Percentiles rank a stretch among this genome's conserved stretches.
These are phyloP conservation scores for Oxyura jamaicensis DNA, from an alignment of 2,113 vertebrate genomes.

Conservation along the genomic window DNA sequence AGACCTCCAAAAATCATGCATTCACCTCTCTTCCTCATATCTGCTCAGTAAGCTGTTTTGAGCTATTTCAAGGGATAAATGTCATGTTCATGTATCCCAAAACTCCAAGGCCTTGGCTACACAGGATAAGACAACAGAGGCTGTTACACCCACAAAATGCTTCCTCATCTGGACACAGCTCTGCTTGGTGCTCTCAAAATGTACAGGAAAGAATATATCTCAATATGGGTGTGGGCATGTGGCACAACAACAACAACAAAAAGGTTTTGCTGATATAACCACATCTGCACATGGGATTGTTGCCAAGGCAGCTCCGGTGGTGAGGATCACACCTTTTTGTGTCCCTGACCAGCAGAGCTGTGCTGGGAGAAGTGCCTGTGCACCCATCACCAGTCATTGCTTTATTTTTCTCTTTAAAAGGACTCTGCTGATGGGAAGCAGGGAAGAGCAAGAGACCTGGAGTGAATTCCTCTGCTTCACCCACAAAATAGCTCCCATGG, in stretches of 20 bases:
- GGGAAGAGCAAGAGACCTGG: background rate
- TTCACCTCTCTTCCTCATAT: background rate
- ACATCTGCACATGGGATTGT: background rate
- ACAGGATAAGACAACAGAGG: background rate
- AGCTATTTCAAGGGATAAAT: background rate
- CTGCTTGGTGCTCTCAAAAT: background rate
- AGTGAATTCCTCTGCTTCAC: background rate
- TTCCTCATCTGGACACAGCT: background rate
- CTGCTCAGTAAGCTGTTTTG: background rate
- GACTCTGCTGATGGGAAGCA: background rate
- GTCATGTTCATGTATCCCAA: background rate
- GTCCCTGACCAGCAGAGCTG: background rate
- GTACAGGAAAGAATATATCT: background rate
- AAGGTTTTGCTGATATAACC: background rate
- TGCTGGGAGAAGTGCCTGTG: background rate
- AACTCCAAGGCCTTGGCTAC: background rate
- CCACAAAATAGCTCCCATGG: background rate
- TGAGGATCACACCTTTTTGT: slow-evolving; percentile 21
- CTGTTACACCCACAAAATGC: background rate
- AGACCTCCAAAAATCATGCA: background rate
- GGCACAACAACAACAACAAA: background rate
- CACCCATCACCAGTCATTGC: background rate
- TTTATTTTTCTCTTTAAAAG: slow-evolving; percentile 23
- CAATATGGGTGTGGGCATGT: background rate
- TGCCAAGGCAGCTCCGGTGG: slow-evolving; percentile 1